Conservation (phyloP, 2,113 vertebrate species). For the Sceloporus undulatus region DNA sequence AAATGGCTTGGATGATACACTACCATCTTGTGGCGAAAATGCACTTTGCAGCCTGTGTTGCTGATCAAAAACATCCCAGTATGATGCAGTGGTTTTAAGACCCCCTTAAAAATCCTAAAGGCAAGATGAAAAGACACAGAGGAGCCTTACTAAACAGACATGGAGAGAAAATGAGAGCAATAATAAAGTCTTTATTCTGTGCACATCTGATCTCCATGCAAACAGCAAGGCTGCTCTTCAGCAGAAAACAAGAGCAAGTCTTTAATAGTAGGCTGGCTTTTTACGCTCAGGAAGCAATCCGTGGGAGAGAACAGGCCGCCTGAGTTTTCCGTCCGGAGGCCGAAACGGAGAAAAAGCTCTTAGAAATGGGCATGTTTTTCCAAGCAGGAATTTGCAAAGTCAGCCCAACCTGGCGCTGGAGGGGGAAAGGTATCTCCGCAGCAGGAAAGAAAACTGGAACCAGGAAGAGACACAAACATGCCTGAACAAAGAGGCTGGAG, state of each 20-base stretch:
- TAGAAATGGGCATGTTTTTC: not conserved
- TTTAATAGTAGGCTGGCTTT: too few species aligned
- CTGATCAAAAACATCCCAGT: too few species aligned
- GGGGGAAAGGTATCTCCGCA: not conserved
- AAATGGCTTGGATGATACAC: too few species aligned
- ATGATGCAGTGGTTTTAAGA: too few species aligned
- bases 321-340: not conserved
- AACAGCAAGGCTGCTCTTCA: not conserved
- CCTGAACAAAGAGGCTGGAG: not conserved
- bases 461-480: not conserved
- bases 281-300: not conserved
- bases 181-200: not conserved
- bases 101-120: not conserved
- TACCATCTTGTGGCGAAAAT: too few species aligned
- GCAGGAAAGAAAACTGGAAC: not conserved
- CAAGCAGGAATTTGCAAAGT: not conserved
- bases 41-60: too few species aligned
- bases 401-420: too few species aligned
- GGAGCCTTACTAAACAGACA: too few species aligned
- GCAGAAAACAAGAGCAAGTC: not conserved
- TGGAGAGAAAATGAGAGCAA: not conserved
- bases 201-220: not conserved
- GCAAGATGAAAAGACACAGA: not conserved
- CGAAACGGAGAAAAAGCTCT: too few species aligned
- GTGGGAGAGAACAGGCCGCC: not conserved